These are phyloP conservation scores for Dendrolimus pini DNA, from an alignment of 2,888 invertebrate genomes.

Conservation along the genomic window DNA sequence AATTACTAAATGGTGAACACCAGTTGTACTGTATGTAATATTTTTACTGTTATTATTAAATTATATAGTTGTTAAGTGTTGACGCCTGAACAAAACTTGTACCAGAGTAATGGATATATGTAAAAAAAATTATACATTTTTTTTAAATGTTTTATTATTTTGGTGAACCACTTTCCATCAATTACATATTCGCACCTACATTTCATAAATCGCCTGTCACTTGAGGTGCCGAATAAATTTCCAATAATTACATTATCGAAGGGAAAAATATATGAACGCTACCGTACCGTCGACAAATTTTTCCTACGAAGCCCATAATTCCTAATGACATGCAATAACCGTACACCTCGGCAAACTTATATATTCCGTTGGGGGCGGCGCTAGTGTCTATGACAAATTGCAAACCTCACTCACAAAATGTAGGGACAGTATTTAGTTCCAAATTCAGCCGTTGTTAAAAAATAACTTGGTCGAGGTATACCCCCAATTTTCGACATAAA, in stretches of 20 bases:
- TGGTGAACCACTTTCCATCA: background rate
- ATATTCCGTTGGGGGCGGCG: background rate
- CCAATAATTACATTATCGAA: constrained; percentile 73
- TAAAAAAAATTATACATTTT: too few species aligned
- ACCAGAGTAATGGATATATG: too few species aligned
- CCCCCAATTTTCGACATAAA: constrained; percentile 76
- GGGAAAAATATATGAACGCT: constrained; percentile 41
- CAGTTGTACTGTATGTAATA: too few species aligned
- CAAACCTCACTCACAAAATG: background rate
- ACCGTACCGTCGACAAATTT: constrained; percentile 57
- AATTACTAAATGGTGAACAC: too few species aligned
- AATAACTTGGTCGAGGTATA: constrained; percentile 11
- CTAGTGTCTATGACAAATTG: background rate
- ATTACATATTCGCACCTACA: background rate
- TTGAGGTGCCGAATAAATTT: constrained; percentile 59
- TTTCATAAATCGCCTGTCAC: constrained; percentile 7
- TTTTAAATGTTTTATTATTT: too few species aligned
- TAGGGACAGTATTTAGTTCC: background rate
- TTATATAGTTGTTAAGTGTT: too few species aligned
- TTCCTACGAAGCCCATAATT: constrained; percentile 73
- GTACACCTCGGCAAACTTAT: constrained; percentile 18
- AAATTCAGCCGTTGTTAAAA: background rate
- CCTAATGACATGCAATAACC: constrained; percentile 77
- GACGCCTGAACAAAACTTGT: too few species aligned
- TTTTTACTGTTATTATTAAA: too few species aligned